Conservation (phyloP, 2,113 vertebrate genomes). For the Bos javanicus region DNA sequence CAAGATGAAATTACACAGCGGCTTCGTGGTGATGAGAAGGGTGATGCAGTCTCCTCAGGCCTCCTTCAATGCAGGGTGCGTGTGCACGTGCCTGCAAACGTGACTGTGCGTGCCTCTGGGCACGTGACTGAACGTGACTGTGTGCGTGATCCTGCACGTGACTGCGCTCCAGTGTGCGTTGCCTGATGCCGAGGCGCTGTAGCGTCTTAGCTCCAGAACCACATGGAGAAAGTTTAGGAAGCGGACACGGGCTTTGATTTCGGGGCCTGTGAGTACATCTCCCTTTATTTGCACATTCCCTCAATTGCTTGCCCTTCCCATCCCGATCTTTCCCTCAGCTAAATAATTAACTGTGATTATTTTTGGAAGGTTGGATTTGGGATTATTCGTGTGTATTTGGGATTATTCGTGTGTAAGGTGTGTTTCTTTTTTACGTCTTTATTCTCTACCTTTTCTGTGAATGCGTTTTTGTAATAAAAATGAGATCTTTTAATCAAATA, state of each 20-base stretch:
- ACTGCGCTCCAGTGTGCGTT: not conserved
- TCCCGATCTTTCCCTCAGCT: not conserved
- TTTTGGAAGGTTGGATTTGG: not conserved
- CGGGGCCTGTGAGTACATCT: not conserved
- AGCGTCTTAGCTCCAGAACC: not conserved
- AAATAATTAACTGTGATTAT: not conserved
- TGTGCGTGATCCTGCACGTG: not conserved
- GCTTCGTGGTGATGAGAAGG: not conserved
- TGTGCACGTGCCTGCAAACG: rapidly evolving
- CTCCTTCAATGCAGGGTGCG: not conserved
- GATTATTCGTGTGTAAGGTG: not conserved
- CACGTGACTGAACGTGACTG: not conserved
- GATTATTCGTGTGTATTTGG: not conserved
- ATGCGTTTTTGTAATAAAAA: not conserved
- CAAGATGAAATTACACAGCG: not conserved
- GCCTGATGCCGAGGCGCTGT: not conserved
- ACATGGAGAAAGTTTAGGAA: not conserved
- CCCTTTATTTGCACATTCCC: not conserved
- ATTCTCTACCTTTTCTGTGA: not conserved
- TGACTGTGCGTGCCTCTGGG: not conserved
- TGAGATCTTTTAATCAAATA: not conserved
- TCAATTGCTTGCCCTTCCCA: not conserved
- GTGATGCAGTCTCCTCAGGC: not conserved
- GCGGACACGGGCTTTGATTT: not conserved
- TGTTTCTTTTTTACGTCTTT: not conserved